These are phyloP conservation scores for Apis mellifera DNA, from an alignment of 1,140 invertebrate species.

Conservation along the genomic window DNA sequence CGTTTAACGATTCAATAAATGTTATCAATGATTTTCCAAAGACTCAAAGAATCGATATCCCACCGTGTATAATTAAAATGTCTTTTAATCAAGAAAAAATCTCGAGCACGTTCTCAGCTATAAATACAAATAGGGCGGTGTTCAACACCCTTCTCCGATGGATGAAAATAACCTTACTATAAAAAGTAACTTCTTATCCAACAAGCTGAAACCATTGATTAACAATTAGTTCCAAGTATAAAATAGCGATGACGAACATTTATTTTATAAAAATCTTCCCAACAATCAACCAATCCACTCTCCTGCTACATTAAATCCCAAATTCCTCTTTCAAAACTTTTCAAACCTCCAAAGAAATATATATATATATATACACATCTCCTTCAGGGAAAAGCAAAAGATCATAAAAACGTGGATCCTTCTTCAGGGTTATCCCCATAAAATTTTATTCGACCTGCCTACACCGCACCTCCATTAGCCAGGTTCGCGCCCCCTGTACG, in stretches of 20 bases:
- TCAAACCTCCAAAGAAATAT: neutral
- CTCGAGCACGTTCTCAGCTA: neutral
- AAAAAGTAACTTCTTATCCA: neutral
- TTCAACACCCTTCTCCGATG: neutral
- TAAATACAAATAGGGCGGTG: conserved; percentile 10
- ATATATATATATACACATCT: too few relatives aligned
- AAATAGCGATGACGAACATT: neutral
- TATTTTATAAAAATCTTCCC: too few relatives aligned
- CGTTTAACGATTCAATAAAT: too few relatives aligned
- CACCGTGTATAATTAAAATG: neutral
- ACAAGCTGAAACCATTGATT: neutral
- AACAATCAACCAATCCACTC: too few relatives aligned
- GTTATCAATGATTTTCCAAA: too few relatives aligned
- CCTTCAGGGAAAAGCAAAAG: neutral
- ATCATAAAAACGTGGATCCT: neutral
- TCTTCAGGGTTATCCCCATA: conserved; percentile 56
- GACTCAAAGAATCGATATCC: too few relatives aligned
- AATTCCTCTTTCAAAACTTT: too few relatives aligned
- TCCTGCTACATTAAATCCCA: too few relatives aligned
- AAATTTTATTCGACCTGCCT: conserved; percentile 71
- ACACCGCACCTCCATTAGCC: conserved; percentile 75
- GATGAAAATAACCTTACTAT: neutral
- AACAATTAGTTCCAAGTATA: neutral
- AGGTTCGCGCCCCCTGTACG: conserved; percentile 51
- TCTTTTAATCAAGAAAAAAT: neutral